Percentiles rank a stretch among this genome's conserved stretches.
These are phyloP conservation scores for Antennarius striatus DNA, from an alignment of 2,113 vertebrate species.

Conservation along the genomic window DNA sequence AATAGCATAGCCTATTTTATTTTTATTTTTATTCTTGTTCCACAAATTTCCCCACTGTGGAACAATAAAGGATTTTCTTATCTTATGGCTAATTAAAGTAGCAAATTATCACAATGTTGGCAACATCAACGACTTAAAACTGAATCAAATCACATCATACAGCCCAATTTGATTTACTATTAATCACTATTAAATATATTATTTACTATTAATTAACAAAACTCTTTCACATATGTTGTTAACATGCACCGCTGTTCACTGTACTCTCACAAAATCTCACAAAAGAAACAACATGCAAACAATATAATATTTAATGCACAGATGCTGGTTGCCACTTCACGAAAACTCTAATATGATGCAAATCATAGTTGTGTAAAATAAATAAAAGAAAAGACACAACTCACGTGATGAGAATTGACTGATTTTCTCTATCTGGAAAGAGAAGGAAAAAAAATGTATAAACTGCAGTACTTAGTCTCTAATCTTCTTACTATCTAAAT, in stretches of 20 bases:
- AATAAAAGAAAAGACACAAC: constrained; percentile 10
- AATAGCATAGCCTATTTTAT: too few species aligned
- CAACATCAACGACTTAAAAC: neutral
- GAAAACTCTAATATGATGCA: neutral
- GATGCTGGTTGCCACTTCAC: too few species aligned
- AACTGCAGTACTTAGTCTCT: neutral
- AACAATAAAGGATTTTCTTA: too few species aligned
- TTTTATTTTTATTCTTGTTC: too few species aligned
- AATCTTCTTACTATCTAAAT: neutral
- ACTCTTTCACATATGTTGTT: too few species aligned
- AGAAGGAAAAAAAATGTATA: constrained; percentile 1
- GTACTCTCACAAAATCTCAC: constrained; percentile 46
- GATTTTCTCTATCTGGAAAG: constrained; percentile 72
- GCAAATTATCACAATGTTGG: neutral
- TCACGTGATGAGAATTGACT: constrained; percentile 77
- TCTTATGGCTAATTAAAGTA: too few species aligned
- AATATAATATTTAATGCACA: neutral
- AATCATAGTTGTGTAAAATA: neutral
- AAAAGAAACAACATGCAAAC: constrained; percentile 37
- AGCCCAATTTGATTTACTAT: neutral
- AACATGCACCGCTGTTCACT: too few species aligned
- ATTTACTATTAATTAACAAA: too few species aligned
- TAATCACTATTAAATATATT: too few species aligned
- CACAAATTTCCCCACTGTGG: too few species aligned
- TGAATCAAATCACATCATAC: neutral